phyloP scores from a whole-genome alignment of 2,888 invertebrate species.

The Chalcosyrphus nemorum region DNA sequence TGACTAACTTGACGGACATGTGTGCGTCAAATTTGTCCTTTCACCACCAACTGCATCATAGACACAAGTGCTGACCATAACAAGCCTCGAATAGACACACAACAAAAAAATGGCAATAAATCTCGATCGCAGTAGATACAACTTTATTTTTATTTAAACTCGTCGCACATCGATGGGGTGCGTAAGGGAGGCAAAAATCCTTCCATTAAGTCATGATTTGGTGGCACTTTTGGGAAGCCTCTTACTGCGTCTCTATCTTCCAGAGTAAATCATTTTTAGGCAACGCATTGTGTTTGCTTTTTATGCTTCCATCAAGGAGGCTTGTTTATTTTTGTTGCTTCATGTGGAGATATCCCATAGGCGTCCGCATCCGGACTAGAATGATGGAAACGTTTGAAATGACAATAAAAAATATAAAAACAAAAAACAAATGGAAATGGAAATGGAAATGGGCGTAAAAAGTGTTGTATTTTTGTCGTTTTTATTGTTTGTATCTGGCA shows the following conservation, averaged over 20 bases:
- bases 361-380: background rate
- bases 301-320: background rate
- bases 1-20: background rate
- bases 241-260: slow-evolving; percentile 3
- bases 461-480: slow-evolving; percentile 11
- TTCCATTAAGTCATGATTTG: slow-evolving; percentile 40
- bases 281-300: background rate
- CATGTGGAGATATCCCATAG: background rate
- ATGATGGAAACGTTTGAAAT: slow-evolving; percentile 36
- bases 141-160: slow-evolving; percentile 19
- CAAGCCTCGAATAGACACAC: background rate
- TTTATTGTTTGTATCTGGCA: slow-evolving; percentile 33
- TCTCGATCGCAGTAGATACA: background rate
- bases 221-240: slow-evolving; percentile 2
- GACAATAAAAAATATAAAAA: slow-evolving; percentile 42
- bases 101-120: slow-evolving; percentile 19
- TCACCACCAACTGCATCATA: background rate
- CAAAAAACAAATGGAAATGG: too few species aligned
- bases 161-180: background rate
- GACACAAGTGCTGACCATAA: background rate
- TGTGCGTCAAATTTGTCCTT: background rate
- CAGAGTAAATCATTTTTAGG: slow-evolving; percentile 19
- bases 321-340: background rate
- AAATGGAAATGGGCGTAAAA: slow-evolving; percentile 7
- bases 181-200: slow-evolving; percentile 17